Conservation (phyloP, 1,140 invertebrate genomes). For the Cydia amplana region DNA sequence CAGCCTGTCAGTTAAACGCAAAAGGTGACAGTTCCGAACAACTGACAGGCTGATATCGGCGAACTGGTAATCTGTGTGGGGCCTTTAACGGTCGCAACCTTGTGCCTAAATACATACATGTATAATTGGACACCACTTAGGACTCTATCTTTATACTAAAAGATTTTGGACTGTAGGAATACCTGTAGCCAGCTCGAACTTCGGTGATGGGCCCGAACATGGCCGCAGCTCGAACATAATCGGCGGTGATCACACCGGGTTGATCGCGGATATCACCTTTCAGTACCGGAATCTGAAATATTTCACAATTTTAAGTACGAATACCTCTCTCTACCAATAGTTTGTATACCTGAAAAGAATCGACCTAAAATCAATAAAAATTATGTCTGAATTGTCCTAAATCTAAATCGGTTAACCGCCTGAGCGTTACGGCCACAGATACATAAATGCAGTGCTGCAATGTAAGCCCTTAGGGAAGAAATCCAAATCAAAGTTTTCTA, state of each 20-base stretch:
- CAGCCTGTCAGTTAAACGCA: too few species aligned
- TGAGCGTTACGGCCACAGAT: neutral
- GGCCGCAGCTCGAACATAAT: conserved; percentile 84
- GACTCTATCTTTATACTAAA: too few species aligned
- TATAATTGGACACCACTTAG: too few species aligned
- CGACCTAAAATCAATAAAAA: too few species aligned
- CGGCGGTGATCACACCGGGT: conserved; percentile 82
- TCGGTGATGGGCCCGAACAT: conserved; percentile 86
- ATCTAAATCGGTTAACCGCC: neutral
- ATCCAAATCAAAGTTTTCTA: too few species aligned
- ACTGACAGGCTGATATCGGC: too few species aligned
- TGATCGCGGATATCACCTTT: conserved; percentile 74
- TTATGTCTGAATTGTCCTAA: neutral
- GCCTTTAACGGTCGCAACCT: too few species aligned
- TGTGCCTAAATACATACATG: too few species aligned
- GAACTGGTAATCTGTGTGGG: too few species aligned
- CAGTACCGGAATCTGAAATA: conserved; percentile 69
- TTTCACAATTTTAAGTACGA: neutral
- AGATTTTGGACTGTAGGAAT: neutral
- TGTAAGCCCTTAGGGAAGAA: neutral
- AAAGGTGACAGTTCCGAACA: too few species aligned
- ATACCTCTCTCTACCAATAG: too few species aligned
- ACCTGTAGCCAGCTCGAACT: conserved; percentile 82
- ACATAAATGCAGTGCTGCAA: neutral
- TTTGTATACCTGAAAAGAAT: too few species aligned